Conservation (phyloP, 2,888 invertebrate genomes). For the Hirtodrosophila cameraria region DNA sequence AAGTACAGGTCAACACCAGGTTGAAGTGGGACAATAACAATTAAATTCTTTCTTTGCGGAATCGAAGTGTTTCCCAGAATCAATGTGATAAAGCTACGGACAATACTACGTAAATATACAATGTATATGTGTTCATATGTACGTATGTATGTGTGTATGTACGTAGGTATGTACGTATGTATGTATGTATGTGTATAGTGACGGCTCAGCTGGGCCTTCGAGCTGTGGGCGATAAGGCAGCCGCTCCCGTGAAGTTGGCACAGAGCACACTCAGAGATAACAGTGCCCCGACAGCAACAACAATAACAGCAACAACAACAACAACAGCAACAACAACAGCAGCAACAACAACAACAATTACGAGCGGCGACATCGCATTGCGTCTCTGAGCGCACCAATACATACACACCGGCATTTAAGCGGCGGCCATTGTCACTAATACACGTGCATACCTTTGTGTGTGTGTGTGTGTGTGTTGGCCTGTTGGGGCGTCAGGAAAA, state of each 20-base stretch:
- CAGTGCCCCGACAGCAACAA: conserved; percentile 18
- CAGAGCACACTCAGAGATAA: conserved; percentile 62
- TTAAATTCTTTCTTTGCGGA: conserved; percentile 34
- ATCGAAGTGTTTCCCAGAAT: conserved; percentile 25
- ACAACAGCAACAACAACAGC: not conserved
- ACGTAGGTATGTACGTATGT: not conserved
- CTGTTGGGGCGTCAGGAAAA: conserved; percentile 9
- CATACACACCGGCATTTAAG: conserved; percentile 36
- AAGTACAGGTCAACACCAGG: not conserved
- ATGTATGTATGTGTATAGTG: not conserved
- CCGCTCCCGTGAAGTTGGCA: conserved; percentile 54
- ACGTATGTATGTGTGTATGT: not conserved
- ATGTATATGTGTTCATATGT: not conserved
- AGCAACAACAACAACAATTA: conserved; percentile 4
- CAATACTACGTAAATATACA: not conserved
- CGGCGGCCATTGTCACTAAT: conserved; percentile 60
- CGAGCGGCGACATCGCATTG: conserved; percentile 29
- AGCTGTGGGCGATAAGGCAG: conserved; percentile 30
- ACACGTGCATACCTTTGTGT: conserved; percentile 15
- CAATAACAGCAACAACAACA: conserved; percentile 21
- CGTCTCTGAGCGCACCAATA: conserved; percentile 67
- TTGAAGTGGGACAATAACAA: conserved; percentile 30
- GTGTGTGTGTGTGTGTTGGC: conserved; percentile 33
- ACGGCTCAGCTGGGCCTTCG: conserved; percentile 23
- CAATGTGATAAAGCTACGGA: conserved; percentile 5